phyloP scores from a whole-genome alignment of 2,888 invertebrate genomes.

The Andrena haemorrhoa region DNA sequence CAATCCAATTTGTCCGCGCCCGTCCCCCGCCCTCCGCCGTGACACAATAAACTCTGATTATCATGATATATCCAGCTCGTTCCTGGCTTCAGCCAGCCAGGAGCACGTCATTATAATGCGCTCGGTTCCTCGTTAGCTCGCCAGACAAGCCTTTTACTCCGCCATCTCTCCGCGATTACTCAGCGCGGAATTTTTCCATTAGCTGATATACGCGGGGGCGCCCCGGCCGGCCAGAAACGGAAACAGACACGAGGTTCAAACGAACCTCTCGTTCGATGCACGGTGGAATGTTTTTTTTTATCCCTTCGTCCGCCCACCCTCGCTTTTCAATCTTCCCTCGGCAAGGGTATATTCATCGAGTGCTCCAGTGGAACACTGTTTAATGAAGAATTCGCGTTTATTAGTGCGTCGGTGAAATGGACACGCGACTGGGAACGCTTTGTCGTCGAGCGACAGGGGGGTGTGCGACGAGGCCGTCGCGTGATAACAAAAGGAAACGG shows the following conservation, averaged over 20 bases:
- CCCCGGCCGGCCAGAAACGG: slow-evolving; percentile 10
- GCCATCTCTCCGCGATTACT: slow-evolving; percentile 49
- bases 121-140: slow-evolving; percentile 62
- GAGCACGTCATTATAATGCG: slow-evolving; percentile 71
- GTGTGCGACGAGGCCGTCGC: slow-evolving; percentile 28
- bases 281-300: not conserved
- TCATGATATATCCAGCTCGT: slow-evolving; percentile 48
- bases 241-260: slow-evolving; percentile 16
- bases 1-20: slow-evolving; percentile 64
- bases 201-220: slow-evolving; percentile 31
- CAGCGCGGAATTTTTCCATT: slow-evolving; percentile 58
- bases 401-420: slow-evolving; percentile 51
- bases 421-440: slow-evolving; percentile 48
- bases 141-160: slow-evolving; percentile 55
- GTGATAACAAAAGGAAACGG: slow-evolving; percentile 57
- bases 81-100: slow-evolving; percentile 46
- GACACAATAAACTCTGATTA: slow-evolving; percentile 69
- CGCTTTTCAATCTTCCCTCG: not conserved
- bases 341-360: not conserved
- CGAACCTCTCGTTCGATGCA: slow-evolving; percentile 22
- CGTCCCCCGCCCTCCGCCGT: slow-evolving; percentile 15
- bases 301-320: not conserved
- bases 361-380: not conserved
- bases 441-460: slow-evolving; percentile 47
- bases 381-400: slow-evolving; percentile 17